A percentile compares a stretch with the other conserved stretches of the same genome.
Evolutionary conservation across 2,797 vertebrate genomes (phyloP).

Genomic region (Rhinophrynus dorsalis): DNA sequence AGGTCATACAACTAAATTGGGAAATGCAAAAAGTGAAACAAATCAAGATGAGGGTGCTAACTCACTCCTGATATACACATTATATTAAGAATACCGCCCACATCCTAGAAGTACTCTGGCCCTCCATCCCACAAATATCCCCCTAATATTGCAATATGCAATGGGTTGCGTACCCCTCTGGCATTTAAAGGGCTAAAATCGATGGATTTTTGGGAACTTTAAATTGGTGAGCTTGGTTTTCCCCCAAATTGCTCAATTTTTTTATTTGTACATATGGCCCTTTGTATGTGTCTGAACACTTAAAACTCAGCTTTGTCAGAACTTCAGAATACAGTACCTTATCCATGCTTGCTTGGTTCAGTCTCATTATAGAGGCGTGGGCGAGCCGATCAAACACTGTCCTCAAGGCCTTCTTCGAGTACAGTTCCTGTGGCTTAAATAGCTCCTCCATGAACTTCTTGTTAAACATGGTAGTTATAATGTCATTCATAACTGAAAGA

Average conservation of each 20-base stretch:
- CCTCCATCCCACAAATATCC: too few relatives aligned
- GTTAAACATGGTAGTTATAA: slow-evolving; percentile 97
- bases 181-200: too few relatives aligned
- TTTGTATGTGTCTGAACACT: too few relatives aligned
- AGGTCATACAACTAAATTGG: slow-evolving; percentile 91
- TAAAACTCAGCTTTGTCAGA: not conserved
- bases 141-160: too few relatives aligned
- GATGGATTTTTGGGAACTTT: too few relatives aligned
- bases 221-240: too few relatives aligned
- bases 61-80: not conserved
- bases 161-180: too few relatives aligned
- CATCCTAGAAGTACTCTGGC: too few relatives aligned
- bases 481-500: slow-evolving; percentile 95
- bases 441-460: slow-evolving; percentile 94
- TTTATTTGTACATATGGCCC: too few relatives aligned
- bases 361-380: slow-evolving; percentile 96
- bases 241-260: too few relatives aligned
- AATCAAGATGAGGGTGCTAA: not conserved
- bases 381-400: slow-evolving; percentile 93
- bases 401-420: slow-evolving; percentile 93
- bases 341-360: slow-evolving; percentile 98
- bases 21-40: not conserved
- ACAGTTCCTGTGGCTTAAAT: slow-evolving; percentile 96
- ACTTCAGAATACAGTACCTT: slow-evolving; percentile 76
- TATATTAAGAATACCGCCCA: not conserved